phyloP scores from a whole-genome alignment of 2,113 vertebrate species.

The Syrmaticus mikado region DNA sequence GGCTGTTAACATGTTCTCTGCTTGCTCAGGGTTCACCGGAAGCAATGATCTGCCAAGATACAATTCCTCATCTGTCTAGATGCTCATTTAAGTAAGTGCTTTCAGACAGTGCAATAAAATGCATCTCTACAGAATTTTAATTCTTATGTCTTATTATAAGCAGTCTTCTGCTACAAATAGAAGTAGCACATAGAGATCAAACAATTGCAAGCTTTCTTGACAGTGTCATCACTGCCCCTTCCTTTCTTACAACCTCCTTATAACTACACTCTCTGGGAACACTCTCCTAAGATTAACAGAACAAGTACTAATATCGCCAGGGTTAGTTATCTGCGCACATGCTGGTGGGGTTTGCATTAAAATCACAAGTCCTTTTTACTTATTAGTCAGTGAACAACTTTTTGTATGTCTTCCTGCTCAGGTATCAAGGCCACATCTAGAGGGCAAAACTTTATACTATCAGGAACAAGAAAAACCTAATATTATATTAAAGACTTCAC shows the following conservation, averaged over 20 bases:
- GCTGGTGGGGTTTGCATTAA: neutral
- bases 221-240: neutral
- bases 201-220: neutral
- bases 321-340: neutral
- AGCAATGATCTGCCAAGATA: neutral
- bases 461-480: neutral
- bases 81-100: neutral
- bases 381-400: neutral
- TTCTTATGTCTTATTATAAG: neutral
- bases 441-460: rapidly evolving
- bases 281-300: neutral
- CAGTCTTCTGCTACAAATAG: neutral
- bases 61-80: rapidly evolving
- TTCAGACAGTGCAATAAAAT: neutral
- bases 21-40: neutral
- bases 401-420: neutral
- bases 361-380: neutral
- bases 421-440: neutral
- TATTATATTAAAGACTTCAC: rapidly evolving
- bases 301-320: neutral
- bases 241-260: neutral
- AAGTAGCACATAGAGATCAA: neutral
- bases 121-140: neutral
- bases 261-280: neutral
- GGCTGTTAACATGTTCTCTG: neutral